phyloP scores from a whole-genome alignment of 2,888 invertebrate species.

The Caenorhabditis macrosperma region DNA sequence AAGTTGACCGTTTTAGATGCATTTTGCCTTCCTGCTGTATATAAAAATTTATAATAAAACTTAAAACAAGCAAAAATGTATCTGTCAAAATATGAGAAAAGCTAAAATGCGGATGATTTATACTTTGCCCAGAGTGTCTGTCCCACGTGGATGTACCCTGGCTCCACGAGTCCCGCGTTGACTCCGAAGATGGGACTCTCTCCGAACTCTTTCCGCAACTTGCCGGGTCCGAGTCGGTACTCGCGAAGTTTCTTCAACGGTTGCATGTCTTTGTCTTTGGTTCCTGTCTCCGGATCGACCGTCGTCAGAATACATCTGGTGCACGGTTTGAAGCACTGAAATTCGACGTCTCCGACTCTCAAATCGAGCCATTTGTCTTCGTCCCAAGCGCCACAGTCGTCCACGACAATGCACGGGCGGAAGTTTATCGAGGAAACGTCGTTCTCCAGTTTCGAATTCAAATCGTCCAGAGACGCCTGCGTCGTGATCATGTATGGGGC shows the following conservation, averaged over 20 bases:
- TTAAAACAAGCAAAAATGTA: conserved; percentile 13
- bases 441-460: conserved; percentile 65
- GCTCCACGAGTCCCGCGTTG: conserved; percentile 64
- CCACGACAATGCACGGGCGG: conserved; percentile 75
- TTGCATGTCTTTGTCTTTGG: conserved; percentile 64
- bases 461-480: conserved; percentile 70
- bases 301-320: conserved; percentile 71
- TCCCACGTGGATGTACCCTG: conserved; percentile 67
- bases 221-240: conserved; percentile 69
- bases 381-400: conserved; percentile 71
- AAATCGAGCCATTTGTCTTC: conserved; percentile 77
- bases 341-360: conserved; percentile 72
- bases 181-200: conserved; percentile 70
- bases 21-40: conserved; percentile 6
- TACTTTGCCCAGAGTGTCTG: conserved; percentile 69
- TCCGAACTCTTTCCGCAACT: conserved; percentile 62
- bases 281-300: conserved; percentile 63
- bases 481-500: conserved; percentile 74
- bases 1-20: neutral
- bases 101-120: conserved; percentile 61
- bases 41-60: conserved; percentile 19
- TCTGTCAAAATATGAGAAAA: neutral
- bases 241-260: conserved; percentile 68
- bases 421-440: conserved; percentile 70
- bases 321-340: conserved; percentile 77